phyloP scores from a whole-genome alignment of 2,113 vertebrate species.

The Hucho hucho region DNA sequence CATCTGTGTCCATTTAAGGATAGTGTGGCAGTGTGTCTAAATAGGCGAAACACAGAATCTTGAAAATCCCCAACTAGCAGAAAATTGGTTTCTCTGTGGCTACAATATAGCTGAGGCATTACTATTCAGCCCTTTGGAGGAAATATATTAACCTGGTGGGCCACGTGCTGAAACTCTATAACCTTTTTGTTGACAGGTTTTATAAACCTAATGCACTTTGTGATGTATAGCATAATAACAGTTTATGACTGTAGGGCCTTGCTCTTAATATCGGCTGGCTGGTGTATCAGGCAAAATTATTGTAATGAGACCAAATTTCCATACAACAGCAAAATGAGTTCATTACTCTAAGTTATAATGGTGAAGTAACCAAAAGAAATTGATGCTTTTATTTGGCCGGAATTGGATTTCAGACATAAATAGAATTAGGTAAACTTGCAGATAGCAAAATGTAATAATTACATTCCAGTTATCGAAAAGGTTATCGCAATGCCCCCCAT shows the following conservation, averaged over 20 bases:
- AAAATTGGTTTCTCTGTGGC: slow-evolving; percentile 55
- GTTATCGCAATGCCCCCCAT: slow-evolving; percentile 54
- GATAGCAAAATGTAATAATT: slow-evolving; percentile 73
- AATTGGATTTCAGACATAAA: slow-evolving; percentile 76
- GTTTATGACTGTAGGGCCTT: slow-evolving; percentile 77
- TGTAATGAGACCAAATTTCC: slow-evolving; percentile 83
- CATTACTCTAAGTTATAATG: slow-evolving; percentile 81
- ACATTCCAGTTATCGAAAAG: slow-evolving; percentile 68
- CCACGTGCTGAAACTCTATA: slow-evolving; percentile 70
- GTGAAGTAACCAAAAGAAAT: slow-evolving; percentile 75
- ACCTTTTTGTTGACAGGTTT: slow-evolving; percentile 79
- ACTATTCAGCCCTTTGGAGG: slow-evolving; percentile 58
- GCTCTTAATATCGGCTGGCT: slow-evolving; percentile 78
- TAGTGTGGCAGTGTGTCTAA: slow-evolving; percentile 25
- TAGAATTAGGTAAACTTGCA: slow-evolving; percentile 72
- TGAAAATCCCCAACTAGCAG: slow-evolving; percentile 52
- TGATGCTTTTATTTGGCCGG: slow-evolving; percentile 75
- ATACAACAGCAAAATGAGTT: slow-evolving; percentile 83
- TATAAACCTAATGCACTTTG: slow-evolving; percentile 80
- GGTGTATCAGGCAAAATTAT: slow-evolving; percentile 81
- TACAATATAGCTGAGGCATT: slow-evolving; percentile 61
- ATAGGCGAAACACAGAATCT: slow-evolving; percentile 37
- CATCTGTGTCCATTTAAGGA: slow-evolving; percentile 45
- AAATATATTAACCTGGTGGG: slow-evolving; percentile 72
- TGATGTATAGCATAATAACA: slow-evolving; percentile 85